Evolutionary conservation across 2,888 invertebrate genomes (phyloP).

Genomic region (Eurois occulta): DNA sequence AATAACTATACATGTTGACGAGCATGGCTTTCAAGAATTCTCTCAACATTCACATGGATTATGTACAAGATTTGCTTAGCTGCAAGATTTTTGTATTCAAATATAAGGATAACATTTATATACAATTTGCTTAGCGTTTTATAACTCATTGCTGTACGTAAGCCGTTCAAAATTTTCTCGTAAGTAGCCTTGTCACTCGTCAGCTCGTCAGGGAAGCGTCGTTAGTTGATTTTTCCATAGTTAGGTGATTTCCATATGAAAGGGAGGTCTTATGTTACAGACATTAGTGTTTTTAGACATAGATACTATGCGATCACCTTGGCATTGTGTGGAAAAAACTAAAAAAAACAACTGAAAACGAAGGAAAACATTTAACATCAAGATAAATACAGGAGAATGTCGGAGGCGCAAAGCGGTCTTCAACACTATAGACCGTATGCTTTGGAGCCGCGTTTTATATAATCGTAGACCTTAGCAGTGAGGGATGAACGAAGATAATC

Average conservation of each 20-base stretch:
- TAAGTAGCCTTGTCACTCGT: not conserved
- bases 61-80: not conserved
- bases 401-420: not conserved
- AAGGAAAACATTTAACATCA: not conserved
- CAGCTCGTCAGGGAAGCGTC: not conserved
- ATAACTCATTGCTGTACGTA: not conserved
- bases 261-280: no score
- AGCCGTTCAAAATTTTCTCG: not conserved
- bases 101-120: not conserved
- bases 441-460: not conserved
- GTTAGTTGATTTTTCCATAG: not conserved
- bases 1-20: slow-evolving; percentile 15
- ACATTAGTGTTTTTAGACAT: not conserved
- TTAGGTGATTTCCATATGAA: slow-evolving; percentile 19
- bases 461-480: not conserved
- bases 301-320: not conserved
- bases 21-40: slow-evolving; percentile 2
- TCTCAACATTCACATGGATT: not conserved
- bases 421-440: not conserved
- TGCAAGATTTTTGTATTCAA: not conserved
- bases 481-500: not conserved
- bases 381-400: not conserved
- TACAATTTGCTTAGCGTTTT: not conserved
- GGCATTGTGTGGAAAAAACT: not conserved
- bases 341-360: not conserved